These are phyloP conservation scores for Pangasius krempfi DNA, from an alignment of 2,797 vertebrate species.

Conservation along the genomic window DNA sequence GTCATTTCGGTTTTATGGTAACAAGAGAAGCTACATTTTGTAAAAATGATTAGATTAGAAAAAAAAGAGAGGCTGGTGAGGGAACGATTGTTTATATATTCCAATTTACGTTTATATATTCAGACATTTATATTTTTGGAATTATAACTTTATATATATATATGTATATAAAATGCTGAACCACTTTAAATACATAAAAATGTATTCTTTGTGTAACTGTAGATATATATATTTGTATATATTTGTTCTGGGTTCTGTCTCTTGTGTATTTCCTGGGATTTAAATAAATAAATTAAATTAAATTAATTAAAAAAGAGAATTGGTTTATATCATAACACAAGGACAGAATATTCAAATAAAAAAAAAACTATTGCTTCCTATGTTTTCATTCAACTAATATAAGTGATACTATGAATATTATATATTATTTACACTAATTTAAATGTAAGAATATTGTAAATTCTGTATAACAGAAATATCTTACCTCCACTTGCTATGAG, in stretches of 20 bases:
- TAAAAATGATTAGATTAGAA: background rate
- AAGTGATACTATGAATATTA: background rate
- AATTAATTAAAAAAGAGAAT: background rate
- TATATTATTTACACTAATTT: background rate
- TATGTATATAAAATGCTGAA: too few species aligned
- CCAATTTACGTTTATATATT: too few species aligned
- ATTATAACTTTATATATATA: too few species aligned
- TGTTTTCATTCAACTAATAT: background rate
- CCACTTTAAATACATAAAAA: too few species aligned
- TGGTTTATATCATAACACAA: background rate
- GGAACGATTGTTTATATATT: background rate
- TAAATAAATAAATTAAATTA: too few species aligned
- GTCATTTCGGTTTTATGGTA: too few species aligned
- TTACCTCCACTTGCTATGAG: conserved; percentile 73
- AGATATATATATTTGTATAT: too few species aligned
- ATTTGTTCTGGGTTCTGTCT: too few species aligned
- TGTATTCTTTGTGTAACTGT: too few species aligned
- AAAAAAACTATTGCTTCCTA: background rate
- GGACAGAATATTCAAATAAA: background rate
- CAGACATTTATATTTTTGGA: too few species aligned
- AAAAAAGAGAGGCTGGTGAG: background rate
- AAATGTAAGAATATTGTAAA: background rate
- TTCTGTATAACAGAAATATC: background rate
- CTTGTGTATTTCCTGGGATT: too few species aligned
- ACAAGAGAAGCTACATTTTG: background rate